A percentile compares a stretch with the other conserved stretches of the same genome.
Evolutionary conservation across 2,113 vertebrate genomes (phyloP).

Genomic region (Bubo bubo): DNA sequence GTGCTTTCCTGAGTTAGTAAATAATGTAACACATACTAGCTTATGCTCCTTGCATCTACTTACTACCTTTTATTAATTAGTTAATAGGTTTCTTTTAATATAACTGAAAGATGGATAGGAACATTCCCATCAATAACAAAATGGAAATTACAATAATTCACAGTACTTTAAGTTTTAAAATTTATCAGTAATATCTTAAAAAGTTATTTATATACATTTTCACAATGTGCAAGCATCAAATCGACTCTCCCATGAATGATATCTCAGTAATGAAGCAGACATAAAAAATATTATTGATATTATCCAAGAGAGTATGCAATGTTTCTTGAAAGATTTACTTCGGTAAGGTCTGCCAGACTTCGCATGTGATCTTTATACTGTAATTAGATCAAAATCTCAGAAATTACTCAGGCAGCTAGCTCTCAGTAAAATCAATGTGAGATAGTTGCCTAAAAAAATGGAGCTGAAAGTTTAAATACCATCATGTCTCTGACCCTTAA

Average conservation of each 20-base stretch:
- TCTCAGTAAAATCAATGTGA: background rate
- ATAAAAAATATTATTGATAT: background rate
- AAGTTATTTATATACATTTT: background rate
- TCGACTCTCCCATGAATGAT: background rate
- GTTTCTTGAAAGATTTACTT: background rate
- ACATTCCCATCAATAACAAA: background rate
- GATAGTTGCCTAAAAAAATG: background rate
- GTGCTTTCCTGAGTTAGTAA: background rate
- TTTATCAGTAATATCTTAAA: background rate
- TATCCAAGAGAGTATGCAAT: background rate
- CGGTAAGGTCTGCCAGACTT: background rate
- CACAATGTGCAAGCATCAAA: background rate
- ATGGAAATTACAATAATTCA: background rate
- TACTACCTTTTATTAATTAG: background rate
- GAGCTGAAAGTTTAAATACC: conserved; percentile 17
- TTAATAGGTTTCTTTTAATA: background rate
- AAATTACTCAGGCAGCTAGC: background rate
- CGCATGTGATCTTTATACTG: background rate
- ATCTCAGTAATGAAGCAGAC: background rate
- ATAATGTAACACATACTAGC: background rate
- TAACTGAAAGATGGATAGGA: background rate
- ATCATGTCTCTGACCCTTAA: background rate
- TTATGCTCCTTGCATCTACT: background rate
- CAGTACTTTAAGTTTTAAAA: background rate
- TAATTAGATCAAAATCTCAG: background rate